These are phyloP conservation scores for Cryptosula pallasiana DNA, from an alignment of 2,888 invertebrate species.

Conservation along the genomic window DNA sequence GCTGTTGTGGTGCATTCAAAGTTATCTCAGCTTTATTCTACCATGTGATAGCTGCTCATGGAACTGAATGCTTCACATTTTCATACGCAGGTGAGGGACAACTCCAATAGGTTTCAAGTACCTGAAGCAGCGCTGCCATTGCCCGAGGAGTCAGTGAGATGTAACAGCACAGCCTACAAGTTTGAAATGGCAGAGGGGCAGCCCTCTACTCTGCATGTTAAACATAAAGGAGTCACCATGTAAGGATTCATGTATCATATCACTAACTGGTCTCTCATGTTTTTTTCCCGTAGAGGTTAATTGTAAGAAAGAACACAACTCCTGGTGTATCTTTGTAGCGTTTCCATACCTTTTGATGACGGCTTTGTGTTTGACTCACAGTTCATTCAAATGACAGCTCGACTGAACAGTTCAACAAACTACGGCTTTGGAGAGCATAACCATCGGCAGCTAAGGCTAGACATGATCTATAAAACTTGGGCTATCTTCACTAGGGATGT, in stretches of 20 bases:
- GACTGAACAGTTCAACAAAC: slow-evolving; percentile 33
- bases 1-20: too few species aligned
- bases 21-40: too few species aligned
- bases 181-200: not conserved
- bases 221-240: not conserved
- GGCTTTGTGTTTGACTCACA: slow-evolving; percentile 37
- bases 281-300: too few species aligned
- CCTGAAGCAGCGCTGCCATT: not conserved
- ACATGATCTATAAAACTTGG: slow-evolving; percentile 43
- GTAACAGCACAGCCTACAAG: not conserved
- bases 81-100: slow-evolving; percentile 1
- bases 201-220: not conserved
- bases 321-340: too few species aligned
- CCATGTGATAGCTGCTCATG: too few species aligned
- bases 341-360: slow-evolving; percentile 24
- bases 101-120: not conserved
- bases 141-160: not conserved
- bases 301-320: too few species aligned
- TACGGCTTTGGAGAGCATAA: slow-evolving; percentile 47
- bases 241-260: too few species aligned
- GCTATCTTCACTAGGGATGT: slow-evolving; percentile 42
- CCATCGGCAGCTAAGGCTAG: slow-evolving; percentile 36
- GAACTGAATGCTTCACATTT: too few species aligned
- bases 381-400: slow-evolving; percentile 39
- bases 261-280: too few species aligned